These are phyloP conservation scores for Chamaea fasciata DNA, from an alignment of 2,113 vertebrate genomes.

Conservation along the genomic window DNA sequence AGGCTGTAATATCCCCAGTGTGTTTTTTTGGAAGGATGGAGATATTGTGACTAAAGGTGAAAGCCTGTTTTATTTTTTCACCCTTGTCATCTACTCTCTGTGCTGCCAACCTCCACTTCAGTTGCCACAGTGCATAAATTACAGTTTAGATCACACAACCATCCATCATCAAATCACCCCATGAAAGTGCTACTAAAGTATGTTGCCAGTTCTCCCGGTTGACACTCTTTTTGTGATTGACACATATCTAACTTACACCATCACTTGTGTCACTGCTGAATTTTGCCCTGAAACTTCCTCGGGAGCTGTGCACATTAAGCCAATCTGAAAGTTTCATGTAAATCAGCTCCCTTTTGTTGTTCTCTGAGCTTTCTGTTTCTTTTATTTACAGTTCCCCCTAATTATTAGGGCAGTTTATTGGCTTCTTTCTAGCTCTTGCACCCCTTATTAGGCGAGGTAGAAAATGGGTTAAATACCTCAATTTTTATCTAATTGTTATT, in stretches of 20 bases:
- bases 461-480: not conserved
- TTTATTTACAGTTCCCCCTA: not conserved
- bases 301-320: slow-evolving; percentile 15
- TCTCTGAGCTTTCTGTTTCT: not conserved
- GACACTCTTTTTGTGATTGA: slow-evolving; percentile 64
- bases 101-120: slow-evolving; percentile 62
- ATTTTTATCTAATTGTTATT: not conserved
- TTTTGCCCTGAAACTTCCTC: slow-evolving; percentile 41
- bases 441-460: not conserved
- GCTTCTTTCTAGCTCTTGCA: not conserved
- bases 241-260: slow-evolving; percentile 55
- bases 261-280: slow-evolving; percentile 49
- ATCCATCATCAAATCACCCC: slow-evolving; percentile 61
- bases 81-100: slow-evolving; percentile 56
- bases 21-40: slow-evolving; percentile 18
- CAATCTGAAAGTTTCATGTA: slow-evolving; percentile 36
- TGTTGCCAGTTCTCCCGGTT: slow-evolving; percentile 52
- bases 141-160: slow-evolving; percentile 55
- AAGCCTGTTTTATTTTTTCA: slow-evolving; percentile 65
- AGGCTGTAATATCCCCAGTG: not conserved
- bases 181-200: slow-evolving; percentile 39
- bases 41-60: slow-evolving; percentile 59
- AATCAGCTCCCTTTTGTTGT: slow-evolving; percentile 24
- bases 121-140: slow-evolving; percentile 67
- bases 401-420: not conserved